Percentiles rank a stretch among this genome's conserved stretches.
Evolutionary conservation across 2,113 vertebrate genomes (phyloP).

Genomic region (Ariopsis seemanni): DNA sequence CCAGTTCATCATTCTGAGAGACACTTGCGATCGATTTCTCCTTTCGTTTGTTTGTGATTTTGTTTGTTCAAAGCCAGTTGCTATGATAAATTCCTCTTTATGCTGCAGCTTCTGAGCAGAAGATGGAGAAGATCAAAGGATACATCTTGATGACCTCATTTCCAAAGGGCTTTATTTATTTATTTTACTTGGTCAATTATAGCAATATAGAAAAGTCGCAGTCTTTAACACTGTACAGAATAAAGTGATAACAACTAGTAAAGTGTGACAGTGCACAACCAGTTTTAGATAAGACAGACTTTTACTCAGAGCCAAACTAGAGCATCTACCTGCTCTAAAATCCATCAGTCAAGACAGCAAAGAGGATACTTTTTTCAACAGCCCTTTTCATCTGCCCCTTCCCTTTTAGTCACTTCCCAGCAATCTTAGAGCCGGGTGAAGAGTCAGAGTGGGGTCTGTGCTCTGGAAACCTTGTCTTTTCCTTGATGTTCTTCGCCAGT

Average conservation of each 20-base stretch:
- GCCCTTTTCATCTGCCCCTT: slow-evolving; percentile 40
- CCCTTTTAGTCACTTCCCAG: slow-evolving; percentile 43
- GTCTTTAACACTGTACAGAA: neutral
- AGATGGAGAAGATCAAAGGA: slow-evolving; percentile 64
- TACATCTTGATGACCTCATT: slow-evolving; percentile 64
- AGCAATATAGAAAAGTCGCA: slow-evolving; percentile 2
- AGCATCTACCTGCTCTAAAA: slow-evolving; percentile 30
- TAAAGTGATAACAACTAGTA: neutral
- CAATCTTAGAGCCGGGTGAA: slow-evolving; percentile 17
- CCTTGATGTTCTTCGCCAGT: neutral
- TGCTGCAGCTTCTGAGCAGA: slow-evolving; percentile 59
- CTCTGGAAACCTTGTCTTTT: slow-evolving; percentile 16
- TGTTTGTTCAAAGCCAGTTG: slow-evolving; percentile 69
- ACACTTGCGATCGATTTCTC: slow-evolving; percentile 70
- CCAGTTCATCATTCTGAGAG: slow-evolving; percentile 78
- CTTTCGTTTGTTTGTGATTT: slow-evolving; percentile 79
- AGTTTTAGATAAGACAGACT: neutral
- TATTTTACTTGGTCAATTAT: slow-evolving; percentile 5
- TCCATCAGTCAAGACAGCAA: neutral
- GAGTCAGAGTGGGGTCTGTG: slow-evolving; percentile 17
- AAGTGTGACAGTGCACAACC: slow-evolving; percentile 19
- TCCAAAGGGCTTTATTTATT: slow-evolving; percentile 39
- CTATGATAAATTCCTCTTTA: slow-evolving; percentile 68
- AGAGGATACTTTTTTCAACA: slow-evolving; percentile 37
- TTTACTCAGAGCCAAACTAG: neutral